Base-by-base conservation (phyloP, 2,888 invertebrate species). In the Podotricha telesiphe region DNA sequence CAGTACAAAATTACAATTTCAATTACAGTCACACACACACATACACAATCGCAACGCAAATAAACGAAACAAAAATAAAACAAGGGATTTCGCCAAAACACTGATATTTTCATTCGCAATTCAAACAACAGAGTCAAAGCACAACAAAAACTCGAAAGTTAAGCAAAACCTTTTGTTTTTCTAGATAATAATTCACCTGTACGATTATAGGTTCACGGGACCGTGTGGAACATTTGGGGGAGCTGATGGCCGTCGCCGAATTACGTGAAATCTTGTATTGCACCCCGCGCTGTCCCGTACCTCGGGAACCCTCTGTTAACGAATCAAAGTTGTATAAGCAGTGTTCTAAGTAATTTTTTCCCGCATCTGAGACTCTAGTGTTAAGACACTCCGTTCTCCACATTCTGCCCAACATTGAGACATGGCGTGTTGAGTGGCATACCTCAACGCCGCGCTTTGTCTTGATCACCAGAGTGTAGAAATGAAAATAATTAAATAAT, bases 181-280 rank as follows among this genome's bases (percentile, higher is more conserved):
- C 42, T 11, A 42, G 11, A 58, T n/a, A 42, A 20, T 6, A 45
- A 53, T 15, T 69, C 55, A 71, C 73, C 73, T 74, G 73, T 2
- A 73, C 42, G 22, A 68, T 67, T 68, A 75, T 72, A 20, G 75
- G 75, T 53, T 72, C 28, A 17, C 75, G 71, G n/a, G 71, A 68
- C 2, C 70, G 66, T 11, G 61, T 53, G 5, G 48, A 50, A 22
- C 53, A 56, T 8, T 53, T 59, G 17, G 50, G 58, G 19, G 55
- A 56, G 48, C 58, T 40, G 53, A 58, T 40, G 62, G 37, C 53
- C 55, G 28, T 50, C 62, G 68, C 51, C n/a, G 71, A 62, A 50
- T 17, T 62, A 56, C 64, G 61, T 53, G 66, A 59, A n/a, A 47
- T 68, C 51, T 19, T 48, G 50, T 40, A 19, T 53, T 40, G 66